Conservation (phyloP, 2,888 invertebrate genomes). For the Oscheius myriophilus region DNA sequence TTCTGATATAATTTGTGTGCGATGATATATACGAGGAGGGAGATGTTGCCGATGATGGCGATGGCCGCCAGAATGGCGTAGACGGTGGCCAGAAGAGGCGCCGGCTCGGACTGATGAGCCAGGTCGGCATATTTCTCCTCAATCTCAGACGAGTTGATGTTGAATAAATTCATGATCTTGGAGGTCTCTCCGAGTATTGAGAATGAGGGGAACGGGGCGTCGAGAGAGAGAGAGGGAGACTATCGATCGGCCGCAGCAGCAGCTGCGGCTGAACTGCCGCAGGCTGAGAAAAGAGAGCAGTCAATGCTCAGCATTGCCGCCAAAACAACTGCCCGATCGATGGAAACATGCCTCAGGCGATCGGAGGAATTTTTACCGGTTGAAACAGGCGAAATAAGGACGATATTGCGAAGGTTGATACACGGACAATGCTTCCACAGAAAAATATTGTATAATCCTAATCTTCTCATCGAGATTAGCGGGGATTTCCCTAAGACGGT, state of each 20-base stretch:
- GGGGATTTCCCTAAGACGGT: too few species aligned
- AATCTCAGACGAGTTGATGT: slow-evolving; percentile 47
- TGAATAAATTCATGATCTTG: slow-evolving; percentile 31
- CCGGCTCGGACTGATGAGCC: slow-evolving; percentile 43
- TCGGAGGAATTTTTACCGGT: too few species aligned
- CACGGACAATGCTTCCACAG: too few species aligned
- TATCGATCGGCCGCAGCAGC: slow-evolving; percentile 27
- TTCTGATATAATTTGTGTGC: slow-evolving; percentile 66
- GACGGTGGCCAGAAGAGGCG: slow-evolving; percentile 40
- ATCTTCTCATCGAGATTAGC: too few species aligned
- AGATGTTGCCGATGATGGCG: slow-evolving; percentile 61
- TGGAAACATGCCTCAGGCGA: too few species aligned
- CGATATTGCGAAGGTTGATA: too few species aligned
- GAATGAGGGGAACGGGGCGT: slow-evolving; percentile 24
- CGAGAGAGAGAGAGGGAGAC: slow-evolving; percentile 9
- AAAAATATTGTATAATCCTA: too few species aligned
- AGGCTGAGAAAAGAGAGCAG: slow-evolving; percentile 5
- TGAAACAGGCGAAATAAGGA: too few species aligned
- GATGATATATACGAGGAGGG: slow-evolving; percentile 65
- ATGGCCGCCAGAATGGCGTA: slow-evolving; percentile 42
- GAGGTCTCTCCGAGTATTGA: not conserved
- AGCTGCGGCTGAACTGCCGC: slow-evolving; percentile 4
- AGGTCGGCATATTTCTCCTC: slow-evolving; percentile 46
- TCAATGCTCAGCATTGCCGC: too few species aligned
- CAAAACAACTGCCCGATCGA: too few species aligned